phyloP scores from a whole-genome alignment of 2,797 vertebrate species.

The Chelon labrosus region DNA sequence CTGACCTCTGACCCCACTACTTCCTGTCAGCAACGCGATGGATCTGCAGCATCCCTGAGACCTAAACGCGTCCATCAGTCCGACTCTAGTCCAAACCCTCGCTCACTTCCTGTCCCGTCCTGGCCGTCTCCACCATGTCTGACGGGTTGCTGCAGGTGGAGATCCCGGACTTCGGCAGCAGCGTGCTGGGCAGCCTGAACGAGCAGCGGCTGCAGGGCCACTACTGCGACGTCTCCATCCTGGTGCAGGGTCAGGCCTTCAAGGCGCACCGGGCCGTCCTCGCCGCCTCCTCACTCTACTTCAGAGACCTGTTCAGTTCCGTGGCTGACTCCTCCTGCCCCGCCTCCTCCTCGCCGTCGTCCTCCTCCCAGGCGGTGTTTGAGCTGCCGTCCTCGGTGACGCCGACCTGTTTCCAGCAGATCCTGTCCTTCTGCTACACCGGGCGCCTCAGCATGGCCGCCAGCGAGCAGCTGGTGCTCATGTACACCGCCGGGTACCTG shows the following conservation, averaged over 20 bases:
- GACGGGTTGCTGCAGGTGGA: conserved; percentile 93
- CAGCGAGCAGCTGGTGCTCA: conserved; percentile 97
- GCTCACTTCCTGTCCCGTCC: background rate
- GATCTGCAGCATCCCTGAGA: conserved; percentile 59
- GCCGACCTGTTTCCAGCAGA: conserved; percentile 95
- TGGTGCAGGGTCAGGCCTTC: conserved; percentile 97
- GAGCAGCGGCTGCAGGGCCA: conserved; percentile 96
- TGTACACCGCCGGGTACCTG: conserved; percentile 98
- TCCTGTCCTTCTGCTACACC: conserved; percentile 97
- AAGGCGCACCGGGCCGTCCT: conserved; percentile 96
- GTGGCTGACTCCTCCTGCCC: conserved; percentile 52
- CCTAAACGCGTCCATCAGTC: conserved; percentile 24
- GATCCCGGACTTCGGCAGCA: conserved; percentile 97
- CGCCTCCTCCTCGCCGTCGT: conserved; percentile 28
- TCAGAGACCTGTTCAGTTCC: conserved; percentile 94
- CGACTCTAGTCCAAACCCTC: background rate
- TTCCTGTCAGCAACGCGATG: conserved; percentile 40
- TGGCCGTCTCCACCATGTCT: conserved; percentile 85
- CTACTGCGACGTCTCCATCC: conserved; percentile 97
- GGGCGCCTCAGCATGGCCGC: conserved; percentile 96
- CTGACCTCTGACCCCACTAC: conserved; percentile 31
- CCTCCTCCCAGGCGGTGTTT: conserved; percentile 91
- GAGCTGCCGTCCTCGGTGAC: conserved; percentile 95
- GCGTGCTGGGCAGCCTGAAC: conserved; percentile 94
- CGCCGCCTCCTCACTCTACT: conserved; percentile 96